Percentiles rank a stretch among this genome's conserved stretches.
These are phyloP conservation scores for Maccullochella peelii DNA, from an alignment of 2,113 vertebrate species.

Conservation along the genomic window DNA sequence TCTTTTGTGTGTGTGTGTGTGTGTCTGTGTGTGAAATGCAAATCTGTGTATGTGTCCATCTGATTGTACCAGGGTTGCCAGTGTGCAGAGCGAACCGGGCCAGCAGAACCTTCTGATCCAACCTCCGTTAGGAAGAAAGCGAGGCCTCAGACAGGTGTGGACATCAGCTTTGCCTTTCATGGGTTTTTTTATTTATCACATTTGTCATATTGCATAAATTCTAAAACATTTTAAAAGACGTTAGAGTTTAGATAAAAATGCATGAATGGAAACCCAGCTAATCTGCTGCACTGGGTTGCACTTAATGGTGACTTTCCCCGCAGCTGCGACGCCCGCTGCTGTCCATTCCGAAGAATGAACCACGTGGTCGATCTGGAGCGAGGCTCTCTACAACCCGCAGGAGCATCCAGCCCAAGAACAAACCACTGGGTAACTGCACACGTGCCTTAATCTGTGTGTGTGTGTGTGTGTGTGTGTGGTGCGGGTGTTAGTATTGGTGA, in stretches of 20 bases:
- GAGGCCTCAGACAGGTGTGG: slow-evolving; percentile 94
- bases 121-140: slow-evolving; percentile 93
- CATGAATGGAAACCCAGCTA: neutral
- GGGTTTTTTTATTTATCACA: neutral
- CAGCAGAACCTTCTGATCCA: slow-evolving; percentile 96
- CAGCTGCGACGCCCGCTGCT: slow-evolving; percentile 95
- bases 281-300: neutral
- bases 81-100: slow-evolving; percentile 97
- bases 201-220: neutral
- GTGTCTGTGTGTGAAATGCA: neutral
- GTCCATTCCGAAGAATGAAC: slow-evolving; percentile 93
- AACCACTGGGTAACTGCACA: slow-evolving; percentile 86
- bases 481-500: neutral
- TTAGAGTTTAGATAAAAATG: neutral
- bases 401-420: slow-evolving; percentile 96
- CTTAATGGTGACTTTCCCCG: neutral
- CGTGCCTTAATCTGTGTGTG: slow-evolving; percentile 15
- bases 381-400: slow-evolving; percentile 95
- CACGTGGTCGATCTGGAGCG: slow-evolving; percentile 89
- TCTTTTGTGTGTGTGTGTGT: slow-evolving; percentile 24
- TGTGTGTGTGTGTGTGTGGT: slow-evolving; percentile 19
- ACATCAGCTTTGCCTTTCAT: neutral
- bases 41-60: slow-evolving; percentile 1
- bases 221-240: neutral
- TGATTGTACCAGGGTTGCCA: slow-evolving; percentile 91